phyloP scores from a whole-genome alignment of 2,113 vertebrate species.

The Pionites leucogaster region DNA sequence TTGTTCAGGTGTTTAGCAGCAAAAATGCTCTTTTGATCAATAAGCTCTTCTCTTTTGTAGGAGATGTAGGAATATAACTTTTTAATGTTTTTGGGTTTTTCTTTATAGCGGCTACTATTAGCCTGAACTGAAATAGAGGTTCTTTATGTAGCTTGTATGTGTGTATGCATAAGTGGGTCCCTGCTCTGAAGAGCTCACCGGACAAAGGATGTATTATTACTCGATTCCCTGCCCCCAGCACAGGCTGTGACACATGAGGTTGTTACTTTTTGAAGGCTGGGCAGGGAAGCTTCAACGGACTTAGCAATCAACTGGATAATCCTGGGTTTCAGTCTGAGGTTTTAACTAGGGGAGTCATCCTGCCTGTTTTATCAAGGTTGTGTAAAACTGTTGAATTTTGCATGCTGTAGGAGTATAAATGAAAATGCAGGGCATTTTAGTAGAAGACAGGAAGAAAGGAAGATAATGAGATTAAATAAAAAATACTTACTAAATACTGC shows the following conservation, averaged over 20 bases:
- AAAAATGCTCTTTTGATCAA: background rate
- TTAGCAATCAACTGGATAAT: background rate
- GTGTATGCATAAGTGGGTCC: background rate
- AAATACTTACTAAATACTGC: background rate
- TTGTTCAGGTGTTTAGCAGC: background rate
- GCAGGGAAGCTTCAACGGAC: background rate
- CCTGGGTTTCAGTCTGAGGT: background rate
- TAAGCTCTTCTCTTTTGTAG: background rate
- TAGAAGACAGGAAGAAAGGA: background rate
- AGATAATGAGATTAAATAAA: background rate
- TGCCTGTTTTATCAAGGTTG: background rate
- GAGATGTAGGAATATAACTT: background rate
- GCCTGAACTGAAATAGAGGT: background rate
- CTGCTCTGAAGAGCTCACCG: background rate
- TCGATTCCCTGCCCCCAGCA: background rate
- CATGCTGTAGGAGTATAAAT: background rate
- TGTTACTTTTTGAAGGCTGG: background rate
- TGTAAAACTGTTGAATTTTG: background rate
- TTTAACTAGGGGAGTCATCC: background rate
- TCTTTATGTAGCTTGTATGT: background rate
- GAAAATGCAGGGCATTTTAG: background rate
- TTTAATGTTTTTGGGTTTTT: background rate
- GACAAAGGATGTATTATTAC: background rate
- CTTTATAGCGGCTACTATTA: background rate
- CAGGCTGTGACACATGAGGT: background rate